Evolutionary conservation across 2,888 invertebrate genomes (phyloP).

Genomic region (Andrena fulva): DNA sequence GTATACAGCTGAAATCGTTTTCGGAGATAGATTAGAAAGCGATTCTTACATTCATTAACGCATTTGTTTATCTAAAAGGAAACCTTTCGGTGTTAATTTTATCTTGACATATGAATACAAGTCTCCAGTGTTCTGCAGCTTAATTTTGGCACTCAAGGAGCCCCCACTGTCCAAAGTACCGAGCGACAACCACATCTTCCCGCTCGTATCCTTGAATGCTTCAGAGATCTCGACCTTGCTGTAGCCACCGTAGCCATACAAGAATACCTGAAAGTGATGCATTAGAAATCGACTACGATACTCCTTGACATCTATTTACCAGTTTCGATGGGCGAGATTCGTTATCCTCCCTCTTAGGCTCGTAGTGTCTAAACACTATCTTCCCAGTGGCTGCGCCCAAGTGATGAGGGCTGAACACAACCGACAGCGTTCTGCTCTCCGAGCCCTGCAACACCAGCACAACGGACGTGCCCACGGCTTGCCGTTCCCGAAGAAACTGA

Average conservation of each 20-base stretch:
- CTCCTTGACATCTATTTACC: conserved; percentile 53
- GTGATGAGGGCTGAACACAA: conserved; percentile 86
- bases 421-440: conserved; percentile 86
- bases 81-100: conserved; percentile 81
- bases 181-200: conserved; percentile 87
- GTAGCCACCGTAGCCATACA: conserved; percentile 88
- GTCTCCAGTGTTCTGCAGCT: conserved; percentile 86
- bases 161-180: conserved; percentile 86
- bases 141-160: conserved; percentile 85
- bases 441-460: conserved; percentile 86
- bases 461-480: conserved; percentile 76
- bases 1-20: conserved; percentile 76
- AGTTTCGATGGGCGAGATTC: conserved; percentile 60
- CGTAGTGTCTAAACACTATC: conserved; percentile 86
- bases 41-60: conserved; percentile 53
- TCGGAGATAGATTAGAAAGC: not conserved
- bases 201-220: conserved; percentile 86
- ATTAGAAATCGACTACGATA: conserved; percentile 11
- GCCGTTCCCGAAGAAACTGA: conserved; percentile 80
- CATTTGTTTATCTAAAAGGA: not conserved
- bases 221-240: conserved; percentile 85
- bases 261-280: conserved; percentile 78
- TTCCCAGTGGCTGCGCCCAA: conserved; percentile 86
- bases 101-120: conserved; percentile 86
- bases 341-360: conserved; percentile 66